Conservation (phyloP, 2,113 vertebrate genomes). For the Centropus bengalensis region DNA sequence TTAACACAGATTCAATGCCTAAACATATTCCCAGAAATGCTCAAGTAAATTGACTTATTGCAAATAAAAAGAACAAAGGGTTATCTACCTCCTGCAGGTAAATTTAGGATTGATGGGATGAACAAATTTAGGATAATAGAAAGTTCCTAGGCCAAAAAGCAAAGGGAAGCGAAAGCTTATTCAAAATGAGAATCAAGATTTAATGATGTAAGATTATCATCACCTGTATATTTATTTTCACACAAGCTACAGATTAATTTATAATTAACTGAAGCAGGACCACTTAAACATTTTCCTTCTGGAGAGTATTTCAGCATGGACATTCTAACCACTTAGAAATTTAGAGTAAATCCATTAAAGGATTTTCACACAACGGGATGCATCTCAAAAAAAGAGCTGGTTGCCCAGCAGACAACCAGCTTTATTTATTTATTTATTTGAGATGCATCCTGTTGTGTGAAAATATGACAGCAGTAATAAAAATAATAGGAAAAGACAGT, state of each 20-base stretch:
- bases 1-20: neutral
- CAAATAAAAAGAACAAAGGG: neutral
- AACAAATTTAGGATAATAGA: neutral
- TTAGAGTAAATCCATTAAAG: neutral
- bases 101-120: neutral
- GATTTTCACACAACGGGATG: neutral
- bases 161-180: conserved; percentile 10
- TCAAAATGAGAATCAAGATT: neutral
- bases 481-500: neutral
- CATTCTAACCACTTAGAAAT: neutral
- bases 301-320: neutral
- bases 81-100: neutral
- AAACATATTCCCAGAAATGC: neutral
- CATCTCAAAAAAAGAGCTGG: neutral
- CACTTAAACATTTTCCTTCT: neutral
- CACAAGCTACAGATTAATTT: neutral
- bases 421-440: too few species aligned
- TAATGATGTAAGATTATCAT: neutral
- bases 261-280: neutral
- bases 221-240: neutral
- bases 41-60: neutral
- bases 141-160: neutral
- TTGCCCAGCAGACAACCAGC: neutral
- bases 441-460: too few species aligned
- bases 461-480: neutral